Evolutionary conservation across 2,113 vertebrate genomes (phyloP).

Genomic region (Phoenicopterus ruber): DNA sequence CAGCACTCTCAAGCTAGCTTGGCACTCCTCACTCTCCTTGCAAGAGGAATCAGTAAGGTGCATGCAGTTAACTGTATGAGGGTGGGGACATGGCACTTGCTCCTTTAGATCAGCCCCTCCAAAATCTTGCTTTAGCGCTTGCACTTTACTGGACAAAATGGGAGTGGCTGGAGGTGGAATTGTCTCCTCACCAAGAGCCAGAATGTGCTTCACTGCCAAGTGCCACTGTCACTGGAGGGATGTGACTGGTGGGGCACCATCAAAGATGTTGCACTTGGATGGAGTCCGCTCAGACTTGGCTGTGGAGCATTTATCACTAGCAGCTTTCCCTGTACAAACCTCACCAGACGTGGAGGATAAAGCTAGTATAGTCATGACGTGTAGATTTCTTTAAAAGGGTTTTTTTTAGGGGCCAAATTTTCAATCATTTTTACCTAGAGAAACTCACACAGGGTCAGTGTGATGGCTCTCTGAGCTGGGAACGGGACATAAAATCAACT

Average conservation of each 20-base stretch:
- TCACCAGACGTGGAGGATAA: background rate
- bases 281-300: background rate
- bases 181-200: background rate
- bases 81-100: background rate
- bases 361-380: background rate
- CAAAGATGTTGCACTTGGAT: background rate
- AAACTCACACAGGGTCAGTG: accelerated
- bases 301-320: background rate
- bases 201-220: background rate
- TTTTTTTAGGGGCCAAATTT: background rate
- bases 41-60: background rate
- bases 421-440: background rate
- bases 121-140: background rate
- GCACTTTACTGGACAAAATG: background rate
- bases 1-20: background rate
- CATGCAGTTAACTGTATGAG: no score
- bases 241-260: background rate
- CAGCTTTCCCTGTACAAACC: background rate
- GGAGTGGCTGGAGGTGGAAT: background rate
- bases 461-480: background rate
- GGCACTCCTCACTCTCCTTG: background rate
- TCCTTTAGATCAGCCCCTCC: background rate
- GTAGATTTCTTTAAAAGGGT: background rate
- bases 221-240: background rate
- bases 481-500: background rate